Conservation (phyloP, 2,888 invertebrate species). For the Volucella inanis region DNA sequence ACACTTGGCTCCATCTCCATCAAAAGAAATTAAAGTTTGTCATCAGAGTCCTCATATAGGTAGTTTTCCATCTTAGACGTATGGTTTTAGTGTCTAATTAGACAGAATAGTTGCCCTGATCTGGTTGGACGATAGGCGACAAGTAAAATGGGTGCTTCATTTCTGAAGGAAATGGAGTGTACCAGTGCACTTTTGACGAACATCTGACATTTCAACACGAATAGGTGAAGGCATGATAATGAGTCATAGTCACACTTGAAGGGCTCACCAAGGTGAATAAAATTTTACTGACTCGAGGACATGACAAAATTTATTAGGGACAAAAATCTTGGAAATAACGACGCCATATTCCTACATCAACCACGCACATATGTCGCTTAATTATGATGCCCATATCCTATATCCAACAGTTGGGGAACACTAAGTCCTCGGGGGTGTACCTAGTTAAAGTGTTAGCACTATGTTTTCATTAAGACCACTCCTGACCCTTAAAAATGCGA, state of each 20-base stretch:
- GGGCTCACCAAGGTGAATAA: neutral
- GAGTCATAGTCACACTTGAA: constrained; percentile 1
- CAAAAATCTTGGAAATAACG: neutral
- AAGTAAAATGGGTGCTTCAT: neutral
- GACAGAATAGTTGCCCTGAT: constrained; percentile 26
- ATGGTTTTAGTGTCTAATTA: constrained; percentile 47
- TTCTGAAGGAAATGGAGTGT: constrained; percentile 32
- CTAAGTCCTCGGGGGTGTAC: too few relatives aligned
- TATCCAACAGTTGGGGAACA: too few relatives aligned
- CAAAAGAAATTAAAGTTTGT: constrained; percentile 15
- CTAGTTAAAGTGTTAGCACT: neutral
- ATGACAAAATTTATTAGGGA: neutral
- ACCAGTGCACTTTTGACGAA: neutral
- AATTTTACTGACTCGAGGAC: neutral
- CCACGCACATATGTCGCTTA: neutral
- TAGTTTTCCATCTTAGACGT: neutral
- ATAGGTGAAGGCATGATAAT: neutral
- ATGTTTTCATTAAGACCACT: constrained; percentile 10
- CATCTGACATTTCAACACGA: constrained; percentile 13
- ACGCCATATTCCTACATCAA: neutral
- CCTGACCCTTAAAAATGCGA: constrained; percentile 1
- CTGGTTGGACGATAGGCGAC: neutral
- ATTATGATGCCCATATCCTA: neutral
- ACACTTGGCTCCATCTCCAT: constrained; percentile 13
- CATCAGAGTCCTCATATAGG: too few relatives aligned